phyloP scores from a whole-genome alignment of 2,888 invertebrate genomes.

The Aproaerema taeniolella region DNA sequence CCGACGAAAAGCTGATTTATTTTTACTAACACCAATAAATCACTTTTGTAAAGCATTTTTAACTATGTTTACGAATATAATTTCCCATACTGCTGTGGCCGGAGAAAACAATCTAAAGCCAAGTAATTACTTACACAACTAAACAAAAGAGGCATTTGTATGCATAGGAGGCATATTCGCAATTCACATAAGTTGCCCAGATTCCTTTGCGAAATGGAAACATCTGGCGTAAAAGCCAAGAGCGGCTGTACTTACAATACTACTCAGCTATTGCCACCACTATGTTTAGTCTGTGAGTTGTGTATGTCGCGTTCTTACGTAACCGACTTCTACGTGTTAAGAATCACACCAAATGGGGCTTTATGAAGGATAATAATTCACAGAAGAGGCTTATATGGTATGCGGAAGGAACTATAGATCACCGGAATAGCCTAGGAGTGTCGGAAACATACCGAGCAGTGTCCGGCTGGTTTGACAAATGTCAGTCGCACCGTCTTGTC shows the following conservation, averaged over 20 bases:
- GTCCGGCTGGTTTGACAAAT: constrained; percentile 6
- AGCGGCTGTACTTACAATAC: too few relatives aligned
- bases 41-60: too few relatives aligned
- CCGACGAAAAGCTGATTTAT: too few relatives aligned
- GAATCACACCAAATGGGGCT: constrained; percentile 2
- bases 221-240: constrained; percentile 1
- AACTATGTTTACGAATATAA: too few relatives aligned
- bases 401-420: constrained; percentile 2
- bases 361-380: constrained; percentile 9
- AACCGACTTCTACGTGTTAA: constrained; percentile 3
- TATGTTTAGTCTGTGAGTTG: not conserved
- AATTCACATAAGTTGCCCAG: constrained; percentile 3
- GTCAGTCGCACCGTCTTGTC: constrained; percentile 1
- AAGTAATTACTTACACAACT: too few relatives aligned
- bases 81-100: too few relatives aligned
- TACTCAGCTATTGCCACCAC: not conserved
- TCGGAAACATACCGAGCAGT: not conserved
- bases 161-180: not conserved
- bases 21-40: too few relatives aligned
- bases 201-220: constrained; percentile 4
- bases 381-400: not conserved
- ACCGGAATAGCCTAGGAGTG: constrained; percentile 1
- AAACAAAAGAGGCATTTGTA: not conserved
- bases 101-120: too few relatives aligned
- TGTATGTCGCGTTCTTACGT: constrained; percentile 2